Percentiles rank a stretch among this genome's conserved stretches.
phyloP scores from a whole-genome alignment of 2,113 vertebrate species.

The Okapia johnstoni region DNA sequence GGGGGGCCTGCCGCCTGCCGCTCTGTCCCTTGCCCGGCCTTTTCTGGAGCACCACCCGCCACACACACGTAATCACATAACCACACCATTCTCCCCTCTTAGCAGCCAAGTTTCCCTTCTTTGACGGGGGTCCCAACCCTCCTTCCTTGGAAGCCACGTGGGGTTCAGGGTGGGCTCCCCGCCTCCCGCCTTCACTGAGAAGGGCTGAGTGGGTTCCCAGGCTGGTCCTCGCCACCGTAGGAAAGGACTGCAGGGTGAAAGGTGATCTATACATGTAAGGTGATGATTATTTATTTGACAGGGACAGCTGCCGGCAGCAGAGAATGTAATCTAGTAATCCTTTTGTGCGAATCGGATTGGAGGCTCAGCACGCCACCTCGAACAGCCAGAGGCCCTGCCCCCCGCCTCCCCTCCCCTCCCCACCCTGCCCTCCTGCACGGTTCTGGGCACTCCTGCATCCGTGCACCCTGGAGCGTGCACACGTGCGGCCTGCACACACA shows the following conservation, averaged over 20 bases:
- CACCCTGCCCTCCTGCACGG: background rate
- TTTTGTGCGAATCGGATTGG: conserved; percentile 59
- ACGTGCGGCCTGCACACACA: background rate
- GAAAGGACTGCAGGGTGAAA: conserved; percentile 47
- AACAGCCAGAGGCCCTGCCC: background rate
- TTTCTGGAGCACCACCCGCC: background rate
- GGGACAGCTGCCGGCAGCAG: conserved; percentile 70
- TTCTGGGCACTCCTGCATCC: background rate
- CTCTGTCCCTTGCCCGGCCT: accelerated
- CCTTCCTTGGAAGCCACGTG: background rate
- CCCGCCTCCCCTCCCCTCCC: accelerated
- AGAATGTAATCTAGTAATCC: conserved; percentile 72
- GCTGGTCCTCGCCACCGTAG: background rate
- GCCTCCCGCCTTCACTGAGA: background rate
- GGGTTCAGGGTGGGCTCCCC: background rate
- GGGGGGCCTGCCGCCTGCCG: background rate
- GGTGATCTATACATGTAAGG: conserved; percentile 63
- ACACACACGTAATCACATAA: background rate
- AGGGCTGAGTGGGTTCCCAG: conserved; percentile 17
- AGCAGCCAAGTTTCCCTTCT: background rate
- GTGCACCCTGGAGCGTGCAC: background rate
- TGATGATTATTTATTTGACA: conserved; percentile 71
- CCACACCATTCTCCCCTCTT: background rate
- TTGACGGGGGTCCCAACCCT: background rate
- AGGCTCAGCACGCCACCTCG: conserved; percentile 2